Evolutionary conservation across 2,888 invertebrate genomes (phyloP).

Genomic region (Hermodice carunculata): DNA sequence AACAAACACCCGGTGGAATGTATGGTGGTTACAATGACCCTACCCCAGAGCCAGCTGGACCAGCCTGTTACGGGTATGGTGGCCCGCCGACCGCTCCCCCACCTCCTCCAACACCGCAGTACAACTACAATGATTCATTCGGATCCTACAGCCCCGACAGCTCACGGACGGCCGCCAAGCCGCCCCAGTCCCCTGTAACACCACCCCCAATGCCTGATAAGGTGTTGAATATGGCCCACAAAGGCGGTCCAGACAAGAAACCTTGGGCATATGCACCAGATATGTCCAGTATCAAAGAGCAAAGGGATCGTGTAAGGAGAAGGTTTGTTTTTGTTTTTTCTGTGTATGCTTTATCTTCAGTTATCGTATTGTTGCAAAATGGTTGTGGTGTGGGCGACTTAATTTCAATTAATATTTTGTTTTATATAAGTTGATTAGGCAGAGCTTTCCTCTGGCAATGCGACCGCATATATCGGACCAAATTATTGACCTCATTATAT

Average conservation of each 20-base stretch:
- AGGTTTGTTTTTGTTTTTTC: conserved; percentile 33
- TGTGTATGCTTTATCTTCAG: no score
- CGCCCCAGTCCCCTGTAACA: conserved; percentile 2
- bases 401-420: no score
- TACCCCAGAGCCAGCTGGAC: no score
- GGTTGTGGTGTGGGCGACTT: no score
- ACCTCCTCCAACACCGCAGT: conserved; percentile 7
- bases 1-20: no score
- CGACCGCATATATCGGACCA: no score
- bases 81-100: background rate
- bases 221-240: conserved; percentile 47
- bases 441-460: no score
- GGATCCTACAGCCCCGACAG: background rate
- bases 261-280: conserved; percentile 45
- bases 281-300: conserved; percentile 39
- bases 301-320: conserved; percentile 40
- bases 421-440: no score
- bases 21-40: no score
- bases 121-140: background rate
- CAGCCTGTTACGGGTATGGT: background rate
- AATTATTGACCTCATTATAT: no score
- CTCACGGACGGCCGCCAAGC: background rate
- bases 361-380: no score
- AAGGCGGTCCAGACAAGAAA: conserved; percentile 40
- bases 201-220: conserved; percentile 38